Conservation (phyloP, 2,113 vertebrate species). For the Tetrax tetrax region DNA sequence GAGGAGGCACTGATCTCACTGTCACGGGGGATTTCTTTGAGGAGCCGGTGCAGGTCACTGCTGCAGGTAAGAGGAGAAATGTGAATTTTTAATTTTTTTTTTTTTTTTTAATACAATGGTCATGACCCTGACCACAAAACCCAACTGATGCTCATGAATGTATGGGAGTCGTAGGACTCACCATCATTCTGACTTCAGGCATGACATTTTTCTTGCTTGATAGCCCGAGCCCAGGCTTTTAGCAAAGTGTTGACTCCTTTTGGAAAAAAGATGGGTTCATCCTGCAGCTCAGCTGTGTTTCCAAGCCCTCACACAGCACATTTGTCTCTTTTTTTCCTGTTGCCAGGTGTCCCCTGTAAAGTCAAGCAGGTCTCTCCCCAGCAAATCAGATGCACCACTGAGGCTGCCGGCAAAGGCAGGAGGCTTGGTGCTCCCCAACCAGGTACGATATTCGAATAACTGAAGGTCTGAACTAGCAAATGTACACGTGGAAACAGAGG, state of each 20-base stretch:
- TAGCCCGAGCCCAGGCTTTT: background rate
- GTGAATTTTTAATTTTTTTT: background rate
- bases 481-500: fast-evolving
- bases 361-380: constrained; percentile 50
- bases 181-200: background rate
- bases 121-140: background rate
- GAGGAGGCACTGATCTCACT: constrained; percentile 71
- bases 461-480: background rate
- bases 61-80: constrained; percentile 64
- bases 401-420: background rate
- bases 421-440: constrained; percentile 53
- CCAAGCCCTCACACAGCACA: background rate
- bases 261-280: background rate
- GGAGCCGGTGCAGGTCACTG: constrained; percentile 50
- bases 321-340: background rate
- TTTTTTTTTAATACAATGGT: background rate
- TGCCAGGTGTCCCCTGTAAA: constrained; percentile 68
- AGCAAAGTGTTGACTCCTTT: background rate
- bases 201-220: background rate
- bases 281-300: background rate
- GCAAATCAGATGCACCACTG: constrained; percentile 70
- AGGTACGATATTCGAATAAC: constrained; percentile 36
- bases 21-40: constrained; percentile 75
- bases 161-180: background rate
- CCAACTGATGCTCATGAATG: background rate